These are phyloP conservation scores for Hypothenemus hampei DNA, from an alignment of 1,140 invertebrate genomes.

Conservation along the genomic window DNA sequence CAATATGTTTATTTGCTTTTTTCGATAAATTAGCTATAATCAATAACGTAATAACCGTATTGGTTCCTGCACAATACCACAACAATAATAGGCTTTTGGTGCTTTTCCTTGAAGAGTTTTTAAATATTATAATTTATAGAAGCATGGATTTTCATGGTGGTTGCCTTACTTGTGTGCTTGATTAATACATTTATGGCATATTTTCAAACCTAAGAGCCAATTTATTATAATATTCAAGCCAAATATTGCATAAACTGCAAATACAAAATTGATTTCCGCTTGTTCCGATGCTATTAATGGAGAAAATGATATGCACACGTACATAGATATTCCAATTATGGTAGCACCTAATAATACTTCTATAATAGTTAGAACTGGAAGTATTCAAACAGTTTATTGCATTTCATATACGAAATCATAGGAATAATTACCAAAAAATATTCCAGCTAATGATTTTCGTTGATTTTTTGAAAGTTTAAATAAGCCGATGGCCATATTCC, in stretches of 20 bases:
- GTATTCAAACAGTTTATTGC: background rate
- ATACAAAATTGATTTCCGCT: conserved; percentile 42
- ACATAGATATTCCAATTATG: conserved; percentile 35
- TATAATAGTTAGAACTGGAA: conserved; percentile 31
- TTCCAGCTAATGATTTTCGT: conserved; percentile 19
- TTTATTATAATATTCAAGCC: conserved; percentile 39
- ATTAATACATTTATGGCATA: conserved; percentile 39
- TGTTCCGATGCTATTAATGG: conserved; percentile 39
- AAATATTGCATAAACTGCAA: conserved; percentile 39
- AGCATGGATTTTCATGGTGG: background rate
- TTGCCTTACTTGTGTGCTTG: conserved; percentile 40
- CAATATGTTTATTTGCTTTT: conserved; percentile 41
- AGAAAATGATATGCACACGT: conserved; percentile 35
- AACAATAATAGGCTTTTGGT: conserved; percentile 37
- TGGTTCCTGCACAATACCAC: conserved; percentile 37
- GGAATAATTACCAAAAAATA: conserved; percentile 16
- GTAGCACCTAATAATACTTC: conserved; percentile 34
- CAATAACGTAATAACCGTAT: conserved; percentile 35
- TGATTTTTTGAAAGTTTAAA: conserved; percentile 26
- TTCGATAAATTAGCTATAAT: conserved; percentile 34
- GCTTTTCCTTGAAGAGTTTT: conserved; percentile 36
- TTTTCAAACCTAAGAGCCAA: conserved; percentile 40
- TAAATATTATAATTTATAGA: no score
- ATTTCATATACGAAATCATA: background rate
- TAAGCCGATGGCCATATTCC: conserved; percentile 21